These are phyloP conservation scores for Bombus superbus DNA, from an alignment of 1,140 invertebrate genomes.

Conservation along the genomic window DNA sequence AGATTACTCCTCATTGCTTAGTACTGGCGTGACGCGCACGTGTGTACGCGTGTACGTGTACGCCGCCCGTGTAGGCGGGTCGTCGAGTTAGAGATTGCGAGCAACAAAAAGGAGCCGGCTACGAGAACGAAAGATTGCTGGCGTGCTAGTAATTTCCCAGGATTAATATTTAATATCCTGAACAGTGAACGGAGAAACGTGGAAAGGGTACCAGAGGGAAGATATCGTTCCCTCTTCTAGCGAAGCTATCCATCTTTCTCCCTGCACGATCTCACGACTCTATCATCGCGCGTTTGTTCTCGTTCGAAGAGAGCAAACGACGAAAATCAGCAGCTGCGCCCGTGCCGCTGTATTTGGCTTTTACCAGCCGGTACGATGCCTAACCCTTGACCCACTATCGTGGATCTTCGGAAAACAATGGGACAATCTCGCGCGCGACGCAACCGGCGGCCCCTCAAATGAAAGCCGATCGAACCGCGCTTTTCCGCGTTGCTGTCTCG, in stretches of 20 bases:
- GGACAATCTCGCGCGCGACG: slow-evolving; percentile 37
- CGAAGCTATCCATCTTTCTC: not conserved
- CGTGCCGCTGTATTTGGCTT: slow-evolving; percentile 25
- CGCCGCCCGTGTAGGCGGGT: not conserved
- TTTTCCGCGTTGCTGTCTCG: slow-evolving; percentile 5
- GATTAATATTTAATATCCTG: slow-evolving; percentile 82
- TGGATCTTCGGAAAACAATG: slow-evolving; percentile 49
- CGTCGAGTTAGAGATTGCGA: slow-evolving; percentile 73
- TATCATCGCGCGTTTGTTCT: not conserved
- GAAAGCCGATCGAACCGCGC: slow-evolving; percentile 40
- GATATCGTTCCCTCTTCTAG: slow-evolving; percentile 16
- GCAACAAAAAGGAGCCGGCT: slow-evolving; percentile 62
- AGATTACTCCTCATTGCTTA: slow-evolving; percentile 76
- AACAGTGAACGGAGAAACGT: slow-evolving; percentile 52
- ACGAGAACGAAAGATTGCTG: slow-evolving; percentile 74
- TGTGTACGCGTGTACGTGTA: slow-evolving; percentile 2
- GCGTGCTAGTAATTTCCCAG: slow-evolving; percentile 79
- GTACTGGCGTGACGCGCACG: not conserved
- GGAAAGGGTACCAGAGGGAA: not conserved
- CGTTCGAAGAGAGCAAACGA: slow-evolving; percentile 22
- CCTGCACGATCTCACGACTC: not conserved
- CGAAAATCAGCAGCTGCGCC: not conserved
- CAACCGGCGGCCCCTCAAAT: slow-evolving; percentile 12
- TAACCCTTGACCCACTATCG: slow-evolving; percentile 60
- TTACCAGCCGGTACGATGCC: not conserved